Evolutionary conservation across 2,113 vertebrate genomes (phyloP), one percentile per base, ranked within the genome.

Genomic region (Ploceus nigricollis): DNA sequence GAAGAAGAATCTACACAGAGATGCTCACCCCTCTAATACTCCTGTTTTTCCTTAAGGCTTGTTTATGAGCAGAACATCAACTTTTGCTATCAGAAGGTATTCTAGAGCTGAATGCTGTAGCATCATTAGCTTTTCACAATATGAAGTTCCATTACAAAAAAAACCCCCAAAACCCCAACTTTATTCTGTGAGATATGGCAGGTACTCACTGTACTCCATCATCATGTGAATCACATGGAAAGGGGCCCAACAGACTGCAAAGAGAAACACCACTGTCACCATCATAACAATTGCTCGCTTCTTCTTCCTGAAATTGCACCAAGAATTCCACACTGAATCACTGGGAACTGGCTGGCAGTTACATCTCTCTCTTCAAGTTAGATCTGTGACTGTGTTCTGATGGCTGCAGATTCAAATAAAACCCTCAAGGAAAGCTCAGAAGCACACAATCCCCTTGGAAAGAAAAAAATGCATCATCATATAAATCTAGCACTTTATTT

Each of bases 201-300:
- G 61, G 39, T 78, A 98, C 98, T 98, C 90, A 98, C 98, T 97
- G 89, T 98, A 98, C 85, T 98, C 98, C 35, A 91, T 88, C 97
- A 98, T 97, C 98, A 98, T 98, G 66, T 98, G 98, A 76, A 97
- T 86, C 9, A 97, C 45, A 0, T 98, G 98, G 93, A 98, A 98
- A 65, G 98, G 98, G 13, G 98, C 98, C 98, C 98, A 98, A 93
- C 98, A 98, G 83, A 94, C 88, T n/a, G 96, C 95, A 75, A 98
- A 98, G 78, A 98, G 97, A 87, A 96, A 97, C 73, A 98, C 98
- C 54, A 98, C 98, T 11, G 93, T 97, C 93, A 98, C 97, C 98
- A 98, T 98, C 98, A 98, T 98, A 42, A 97, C 35, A 48, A 98
- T 97, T 73, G 98, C 98, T 75, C 97, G 91, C 58, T 98, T 97